Conservation (phyloP, 2,113 vertebrate genomes). For the Dolichotis patagonum region DNA sequence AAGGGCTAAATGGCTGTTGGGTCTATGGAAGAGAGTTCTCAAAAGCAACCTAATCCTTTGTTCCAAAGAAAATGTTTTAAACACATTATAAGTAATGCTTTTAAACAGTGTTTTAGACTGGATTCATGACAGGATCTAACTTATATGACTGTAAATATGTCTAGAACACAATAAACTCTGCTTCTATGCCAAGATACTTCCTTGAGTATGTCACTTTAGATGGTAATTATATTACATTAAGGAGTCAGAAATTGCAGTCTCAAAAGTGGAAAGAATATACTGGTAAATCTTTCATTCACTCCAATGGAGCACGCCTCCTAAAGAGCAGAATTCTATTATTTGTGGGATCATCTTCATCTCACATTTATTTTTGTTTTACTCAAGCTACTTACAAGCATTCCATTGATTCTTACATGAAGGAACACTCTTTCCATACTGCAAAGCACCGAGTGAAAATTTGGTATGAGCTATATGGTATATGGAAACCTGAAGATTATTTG, state of each 20-base stretch:
- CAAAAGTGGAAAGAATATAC: constrained; percentile 46
- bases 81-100: constrained; percentile 6
- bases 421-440: not conserved
- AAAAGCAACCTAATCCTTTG: not conserved
- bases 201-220: constrained; percentile 51
- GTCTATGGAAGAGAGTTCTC: not conserved
- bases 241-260: constrained; percentile 65
- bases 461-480: not conserved
- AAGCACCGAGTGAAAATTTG: not conserved
- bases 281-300: constrained; percentile 53
- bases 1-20: not conserved
- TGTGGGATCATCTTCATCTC: constrained; percentile 53
- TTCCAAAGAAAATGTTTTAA: constrained; percentile 37
- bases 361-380: not conserved
- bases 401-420: constrained; percentile 13
- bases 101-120: constrained; percentile 61
- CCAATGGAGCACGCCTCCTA: not conserved
- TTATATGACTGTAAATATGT: constrained; percentile 77
- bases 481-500: not conserved
- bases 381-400: not conserved
- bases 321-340: constrained; percentile 48
- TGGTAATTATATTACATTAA: constrained; percentile 70
- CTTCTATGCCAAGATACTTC: constrained; percentile 30
- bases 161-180: constrained; percentile 69
- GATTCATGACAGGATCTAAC: constrained; percentile 60